Conservation (phyloP, 2,113 vertebrate genomes). For the Psophia crepitans region DNA sequence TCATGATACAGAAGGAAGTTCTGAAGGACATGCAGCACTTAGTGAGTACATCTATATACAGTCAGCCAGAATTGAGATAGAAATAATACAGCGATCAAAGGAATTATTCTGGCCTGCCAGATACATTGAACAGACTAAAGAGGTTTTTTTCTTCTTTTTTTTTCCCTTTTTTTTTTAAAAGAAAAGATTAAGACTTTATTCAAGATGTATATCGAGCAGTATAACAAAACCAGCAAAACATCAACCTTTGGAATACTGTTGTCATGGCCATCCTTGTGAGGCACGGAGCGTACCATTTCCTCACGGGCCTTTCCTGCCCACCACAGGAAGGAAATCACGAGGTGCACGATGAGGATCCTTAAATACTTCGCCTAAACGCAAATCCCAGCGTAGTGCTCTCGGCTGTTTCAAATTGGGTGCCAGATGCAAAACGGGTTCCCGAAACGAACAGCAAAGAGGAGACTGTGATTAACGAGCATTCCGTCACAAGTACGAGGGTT, state of each 20-base stretch:
- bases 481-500: not conserved
- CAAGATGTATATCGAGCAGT: slow-evolving; percentile 70
- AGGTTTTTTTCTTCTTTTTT: not conserved
- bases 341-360: slow-evolving; percentile 17
- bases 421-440: not conserved
- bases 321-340: slow-evolving; percentile 15
- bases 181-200: slow-evolving; percentile 80
- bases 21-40: slow-evolving; percentile 67
- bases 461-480: not conserved
- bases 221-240: slow-evolving; percentile 72
- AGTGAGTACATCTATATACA: slow-evolving; percentile 62
- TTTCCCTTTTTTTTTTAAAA: slow-evolving; percentile 48
- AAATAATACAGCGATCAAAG: slow-evolving; percentile 50
- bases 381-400: not conserved
- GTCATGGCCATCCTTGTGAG: not conserved
- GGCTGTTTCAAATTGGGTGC: slow-evolving; percentile 6
- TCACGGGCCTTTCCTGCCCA: not conserved
- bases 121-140: slow-evolving; percentile 55
- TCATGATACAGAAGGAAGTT: slow-evolving; percentile 50
- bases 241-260: slow-evolving; percentile 70
- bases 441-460: not conserved
- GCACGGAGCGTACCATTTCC: slow-evolving; percentile 1
- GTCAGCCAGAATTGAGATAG: slow-evolving; percentile 58
- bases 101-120: slow-evolving; percentile 68
- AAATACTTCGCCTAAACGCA: not conserved